These are phyloP conservation scores for Phaetusa simplex DNA, from an alignment of 2,113 vertebrate genomes.

Conservation along the genomic window DNA sequence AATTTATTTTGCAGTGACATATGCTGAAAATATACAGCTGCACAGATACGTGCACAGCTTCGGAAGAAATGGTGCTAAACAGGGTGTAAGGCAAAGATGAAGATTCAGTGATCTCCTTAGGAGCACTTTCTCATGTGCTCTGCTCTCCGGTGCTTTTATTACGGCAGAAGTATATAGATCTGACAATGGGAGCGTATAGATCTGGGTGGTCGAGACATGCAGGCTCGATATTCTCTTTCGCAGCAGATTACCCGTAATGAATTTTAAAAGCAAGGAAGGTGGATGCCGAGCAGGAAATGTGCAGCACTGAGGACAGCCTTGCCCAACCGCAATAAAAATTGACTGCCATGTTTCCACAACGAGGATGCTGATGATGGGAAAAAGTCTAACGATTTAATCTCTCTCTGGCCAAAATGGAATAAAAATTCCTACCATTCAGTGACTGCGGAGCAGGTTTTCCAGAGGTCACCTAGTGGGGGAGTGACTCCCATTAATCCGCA, in stretches of 20 bases:
- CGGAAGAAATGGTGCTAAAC: background rate
- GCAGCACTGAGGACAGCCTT: background rate
- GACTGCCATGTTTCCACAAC: background rate
- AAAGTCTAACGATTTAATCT: background rate
- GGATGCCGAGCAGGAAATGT: background rate
- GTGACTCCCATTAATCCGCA: background rate
- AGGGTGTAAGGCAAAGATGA: conserved; percentile 8
- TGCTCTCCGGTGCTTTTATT: background rate
- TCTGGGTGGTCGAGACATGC: background rate
- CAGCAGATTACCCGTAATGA: conserved; percentile 1
- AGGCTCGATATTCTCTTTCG: background rate
- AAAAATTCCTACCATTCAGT: background rate
- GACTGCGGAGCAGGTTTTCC: background rate
- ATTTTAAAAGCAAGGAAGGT: background rate
- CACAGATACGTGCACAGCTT: background rate
- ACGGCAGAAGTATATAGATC: background rate
- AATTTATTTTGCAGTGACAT: conserved; percentile 71
- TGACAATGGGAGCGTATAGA: background rate
- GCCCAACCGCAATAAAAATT: background rate
- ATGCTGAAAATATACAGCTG: conserved; percentile 62
- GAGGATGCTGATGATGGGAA: background rate
- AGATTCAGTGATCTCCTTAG: conserved; percentile 34
- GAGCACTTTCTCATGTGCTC: background rate
- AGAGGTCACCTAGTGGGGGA: conserved; percentile 15
- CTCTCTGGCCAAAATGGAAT: background rate